These are phyloP conservation scores for Ophiothrix spiculata DNA, from an alignment of 35 echinoderm and acorn worm genomes.

Conservation along the genomic window DNA sequence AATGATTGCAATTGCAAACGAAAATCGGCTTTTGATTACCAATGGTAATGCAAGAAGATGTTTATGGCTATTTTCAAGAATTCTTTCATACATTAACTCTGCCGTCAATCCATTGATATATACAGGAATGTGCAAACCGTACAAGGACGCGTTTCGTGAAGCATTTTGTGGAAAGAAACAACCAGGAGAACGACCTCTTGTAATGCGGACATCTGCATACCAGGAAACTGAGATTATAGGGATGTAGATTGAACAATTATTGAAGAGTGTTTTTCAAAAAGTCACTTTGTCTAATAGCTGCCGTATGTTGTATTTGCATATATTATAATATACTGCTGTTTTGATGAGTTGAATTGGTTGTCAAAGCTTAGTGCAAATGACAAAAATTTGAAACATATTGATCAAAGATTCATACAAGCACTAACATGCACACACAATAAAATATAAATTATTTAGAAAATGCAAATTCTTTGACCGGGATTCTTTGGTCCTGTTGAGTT, in stretches of 20 bases:
- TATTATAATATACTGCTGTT: no score
- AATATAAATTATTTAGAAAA: no score
- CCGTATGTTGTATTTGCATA: no score
- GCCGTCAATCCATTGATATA: slow-evolving; percentile 85
- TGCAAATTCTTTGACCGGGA: no score
- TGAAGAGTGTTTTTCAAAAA: no score
- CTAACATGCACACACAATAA: no score
- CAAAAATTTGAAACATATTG: no score
- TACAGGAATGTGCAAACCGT: slow-evolving; percentile 69
- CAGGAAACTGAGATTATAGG: not conserved
- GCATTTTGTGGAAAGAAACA: slow-evolving; percentile 12
- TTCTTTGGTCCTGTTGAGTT: no score
- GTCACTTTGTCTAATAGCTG: no score
- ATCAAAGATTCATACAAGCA: no score
- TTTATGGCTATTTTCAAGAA: slow-evolving; percentile 6
- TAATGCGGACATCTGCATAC: not conserved
- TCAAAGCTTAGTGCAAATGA: no score
- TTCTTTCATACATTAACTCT: slow-evolving; percentile 70
- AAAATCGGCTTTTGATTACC: not conserved
- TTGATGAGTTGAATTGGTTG: no score
- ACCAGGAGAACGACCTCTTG: not conserved
- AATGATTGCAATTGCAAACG: not conserved
- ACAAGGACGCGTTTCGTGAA: slow-evolving; percentile 60
- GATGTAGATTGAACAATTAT: not conserved
- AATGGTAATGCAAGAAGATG: slow-evolving; percentile 5